Conservation (phyloP, 2,797 vertebrate genomes). For the Threskiornis aethiopicus region DNA sequence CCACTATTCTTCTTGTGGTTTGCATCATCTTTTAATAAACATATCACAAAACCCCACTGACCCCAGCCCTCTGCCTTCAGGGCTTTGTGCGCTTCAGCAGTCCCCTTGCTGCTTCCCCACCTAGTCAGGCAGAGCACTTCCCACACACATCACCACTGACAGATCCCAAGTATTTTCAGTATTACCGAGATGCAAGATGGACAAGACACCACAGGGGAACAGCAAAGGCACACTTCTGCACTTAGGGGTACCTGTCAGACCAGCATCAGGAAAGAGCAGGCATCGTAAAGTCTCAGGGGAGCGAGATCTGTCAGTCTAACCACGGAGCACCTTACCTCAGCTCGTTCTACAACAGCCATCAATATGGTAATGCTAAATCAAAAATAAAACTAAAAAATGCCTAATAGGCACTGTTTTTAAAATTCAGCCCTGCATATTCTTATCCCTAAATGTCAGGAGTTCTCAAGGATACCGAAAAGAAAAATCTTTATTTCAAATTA, state of each 20-base stretch:
- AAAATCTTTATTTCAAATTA: not conserved
- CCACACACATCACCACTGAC: not conserved
- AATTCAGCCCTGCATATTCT: not conserved
- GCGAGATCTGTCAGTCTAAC: not conserved
- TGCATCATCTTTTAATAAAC: not conserved
- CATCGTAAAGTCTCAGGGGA: not conserved
- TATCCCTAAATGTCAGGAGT: not conserved
- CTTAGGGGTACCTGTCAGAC: not conserved
- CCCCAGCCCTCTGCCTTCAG: not conserved
- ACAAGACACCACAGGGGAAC: not conserved
- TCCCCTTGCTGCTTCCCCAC: not conserved
- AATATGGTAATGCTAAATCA: not conserved
- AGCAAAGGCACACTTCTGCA: not conserved
- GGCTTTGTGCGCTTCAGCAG: not conserved
- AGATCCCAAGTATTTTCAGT: not conserved
- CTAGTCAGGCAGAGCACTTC: not conserved
- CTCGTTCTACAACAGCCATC: not conserved
- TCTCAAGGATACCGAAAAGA: not conserved
- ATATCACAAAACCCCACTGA: not conserved
- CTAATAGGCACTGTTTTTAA: not conserved
- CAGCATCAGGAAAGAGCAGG: not conserved
- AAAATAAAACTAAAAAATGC: not conserved
- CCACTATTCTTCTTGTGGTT: not conserved
- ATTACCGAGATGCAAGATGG: not conserved
- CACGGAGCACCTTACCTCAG: not conserved